Base-by-base conservation (phyloP, 2,888 invertebrate species). In the Lithophane leautieri region DNA sequence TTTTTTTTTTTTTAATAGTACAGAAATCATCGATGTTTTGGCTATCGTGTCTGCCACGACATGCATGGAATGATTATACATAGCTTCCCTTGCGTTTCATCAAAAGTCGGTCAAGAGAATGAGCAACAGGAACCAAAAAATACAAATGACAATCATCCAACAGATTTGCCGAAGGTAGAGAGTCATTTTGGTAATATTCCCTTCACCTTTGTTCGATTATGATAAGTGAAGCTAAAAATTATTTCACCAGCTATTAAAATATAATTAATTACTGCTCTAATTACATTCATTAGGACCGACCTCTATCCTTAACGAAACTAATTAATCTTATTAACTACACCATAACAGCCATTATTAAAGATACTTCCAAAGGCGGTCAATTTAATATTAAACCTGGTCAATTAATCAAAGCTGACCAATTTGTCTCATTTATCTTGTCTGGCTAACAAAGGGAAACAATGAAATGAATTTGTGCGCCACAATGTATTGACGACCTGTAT, bases 371-470 rank as follows among this genome's bases (percentile, higher is more conserved):
- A 76, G 54, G 61, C 61, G 66, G 58, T 65, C 70, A 70, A 73
- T 83, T 70, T 71, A 58, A 65, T 73, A 68, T 42, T 19, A 52
- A 68, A 70, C n/a, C 12, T 44, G 68, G 11, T 83, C 70, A 69
- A 86, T 88, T 78, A 86, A 88, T 88, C 85, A 81, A 63, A 72
- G 34, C 12, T 73, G 76, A 54, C 65, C 82, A 79, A 82, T 88
- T 78, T 70, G 70, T 78, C 61, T 81, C 78, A 76, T 87, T 85
- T 73, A 84, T 84, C 85, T 66, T 86, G 78, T 78, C 87, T 67
- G 42, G 47, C 68, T 63, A 74, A 84, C 82, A 88, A 82, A 86
- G 50, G 73, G 50, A 34, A 67, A 76, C 61, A 79, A 81, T 76
- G 47, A 71, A 84, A 81, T 72, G 71, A 72, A 78, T 86, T 83